phyloP scores from a whole-genome alignment of 2,113 vertebrate genomes.

The Brachyhypopomus occidentalis region DNA sequence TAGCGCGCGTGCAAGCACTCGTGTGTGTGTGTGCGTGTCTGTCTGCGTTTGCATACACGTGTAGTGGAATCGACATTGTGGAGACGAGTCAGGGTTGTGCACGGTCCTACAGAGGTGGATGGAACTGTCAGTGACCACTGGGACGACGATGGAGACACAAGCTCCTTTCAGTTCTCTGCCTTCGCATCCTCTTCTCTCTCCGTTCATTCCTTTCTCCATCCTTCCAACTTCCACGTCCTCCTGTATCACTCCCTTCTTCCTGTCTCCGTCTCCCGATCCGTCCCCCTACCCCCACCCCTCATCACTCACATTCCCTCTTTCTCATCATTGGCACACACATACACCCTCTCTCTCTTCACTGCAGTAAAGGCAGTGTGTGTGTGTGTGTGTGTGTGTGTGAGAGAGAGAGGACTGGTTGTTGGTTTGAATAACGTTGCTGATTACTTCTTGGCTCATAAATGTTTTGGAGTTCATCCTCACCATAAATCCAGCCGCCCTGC shows the following conservation, averaged over 20 bases:
- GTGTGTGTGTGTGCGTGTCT: constrained; percentile 14
- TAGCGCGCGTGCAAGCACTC: no score
- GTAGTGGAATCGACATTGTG: background rate
- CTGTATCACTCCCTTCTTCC: constrained; percentile 44
- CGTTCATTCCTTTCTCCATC: background rate
- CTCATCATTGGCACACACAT: constrained; percentile 30
- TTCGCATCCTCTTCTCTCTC: constrained; percentile 8
- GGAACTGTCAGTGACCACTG: constrained; percentile 57
- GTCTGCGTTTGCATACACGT: constrained; percentile 1
- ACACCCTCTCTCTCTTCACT: constrained; percentile 59
- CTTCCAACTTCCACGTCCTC: constrained; percentile 54
- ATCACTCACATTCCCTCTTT: no score
- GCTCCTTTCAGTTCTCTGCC: constrained; percentile 46
- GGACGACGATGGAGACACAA: constrained; percentile 62
- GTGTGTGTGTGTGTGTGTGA: background rate
- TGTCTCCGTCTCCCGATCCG: constrained; percentile 31
- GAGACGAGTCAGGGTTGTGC: constrained; percentile 65
- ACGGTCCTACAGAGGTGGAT: constrained; percentile 48
- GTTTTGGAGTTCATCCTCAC: constrained; percentile 58
- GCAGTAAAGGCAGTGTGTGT: constrained; percentile 69
- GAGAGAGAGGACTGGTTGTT: constrained; percentile 49
- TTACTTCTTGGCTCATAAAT: constrained; percentile 65
- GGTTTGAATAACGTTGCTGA: constrained; percentile 50
- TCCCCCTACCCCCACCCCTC: no score
- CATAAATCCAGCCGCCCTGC: constrained; percentile 58